These are phyloP conservation scores for Hyla sarda DNA, from an alignment of 2,113 vertebrate species.

Conservation along the genomic window DNA sequence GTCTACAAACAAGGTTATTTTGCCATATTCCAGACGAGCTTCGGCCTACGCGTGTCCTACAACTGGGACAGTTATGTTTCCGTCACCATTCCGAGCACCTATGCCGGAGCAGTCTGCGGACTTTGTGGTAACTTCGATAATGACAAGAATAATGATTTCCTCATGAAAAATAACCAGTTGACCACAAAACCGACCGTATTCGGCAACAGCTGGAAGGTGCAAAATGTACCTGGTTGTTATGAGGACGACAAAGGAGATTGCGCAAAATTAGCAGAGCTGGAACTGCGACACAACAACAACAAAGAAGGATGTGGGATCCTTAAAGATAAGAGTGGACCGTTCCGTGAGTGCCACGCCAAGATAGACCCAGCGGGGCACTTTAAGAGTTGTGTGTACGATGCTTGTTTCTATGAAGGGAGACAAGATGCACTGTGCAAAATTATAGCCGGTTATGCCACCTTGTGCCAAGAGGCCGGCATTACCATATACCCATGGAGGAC, in stretches of 20 bases:
- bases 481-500: conserved; percentile 64
- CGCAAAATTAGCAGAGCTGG: conserved; percentile 54
- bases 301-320: conserved; percentile 62
- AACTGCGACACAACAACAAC: conserved; percentile 27
- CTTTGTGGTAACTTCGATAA: conserved; percentile 67
- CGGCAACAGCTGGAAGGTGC: conserved; percentile 53
- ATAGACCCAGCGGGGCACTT: conserved; percentile 62
- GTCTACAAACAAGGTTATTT: conserved; percentile 61
- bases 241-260: conserved; percentile 43
- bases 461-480: conserved; percentile 62
- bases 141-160: conserved; percentile 54
- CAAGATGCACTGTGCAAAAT: conserved; percentile 62
- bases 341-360: conserved; percentile 64
- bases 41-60: conserved; percentile 70
- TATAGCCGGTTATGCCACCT: conserved; percentile 63
- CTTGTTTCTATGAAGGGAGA: conserved; percentile 67
- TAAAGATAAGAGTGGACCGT: conserved; percentile 62
- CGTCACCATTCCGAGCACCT: conserved; percentile 56
- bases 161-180: background rate
- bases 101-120: conserved; percentile 61
- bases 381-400: conserved; percentile 67
- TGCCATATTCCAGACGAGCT: conserved; percentile 56
- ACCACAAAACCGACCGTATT: conserved; percentile 36
- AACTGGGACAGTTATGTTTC: conserved; percentile 59
- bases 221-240: conserved; percentile 39